Evolutionary conservation across 2,888 invertebrate genomes (phyloP).

Genomic region (Monopis laevigella): DNA sequence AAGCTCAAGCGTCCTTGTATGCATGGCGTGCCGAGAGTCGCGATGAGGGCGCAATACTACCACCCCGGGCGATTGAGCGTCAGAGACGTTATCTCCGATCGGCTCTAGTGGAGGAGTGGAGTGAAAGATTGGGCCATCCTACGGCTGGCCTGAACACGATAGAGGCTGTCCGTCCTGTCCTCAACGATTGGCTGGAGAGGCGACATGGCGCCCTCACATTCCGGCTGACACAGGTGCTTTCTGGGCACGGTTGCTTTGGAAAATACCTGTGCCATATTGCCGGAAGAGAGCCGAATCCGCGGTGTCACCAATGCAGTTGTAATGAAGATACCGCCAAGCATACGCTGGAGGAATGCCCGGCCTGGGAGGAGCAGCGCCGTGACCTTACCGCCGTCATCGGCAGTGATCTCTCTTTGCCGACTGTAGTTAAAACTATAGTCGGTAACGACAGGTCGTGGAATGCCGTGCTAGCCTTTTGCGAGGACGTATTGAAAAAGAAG

Average conservation of each 20-base stretch:
- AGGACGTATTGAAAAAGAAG: too few species aligned
- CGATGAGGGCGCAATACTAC: not conserved
- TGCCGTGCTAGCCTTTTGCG: too few species aligned
- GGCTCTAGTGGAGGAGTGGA: not conserved
- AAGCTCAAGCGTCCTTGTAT: too few species aligned
- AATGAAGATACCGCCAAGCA: conserved; percentile 10
- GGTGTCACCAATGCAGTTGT: conserved; percentile 3
- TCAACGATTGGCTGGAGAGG: too few species aligned
- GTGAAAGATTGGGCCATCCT: not conserved
- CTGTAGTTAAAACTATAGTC: too few species aligned
- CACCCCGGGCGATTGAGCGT: not conserved
- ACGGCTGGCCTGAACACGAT: not conserved
- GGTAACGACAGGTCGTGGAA: too few species aligned
- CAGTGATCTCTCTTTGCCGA: too few species aligned
- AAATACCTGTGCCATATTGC: conserved; percentile 10
- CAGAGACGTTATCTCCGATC: not conserved
- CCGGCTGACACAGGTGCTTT: not conserved
- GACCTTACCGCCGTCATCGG: too few species aligned
- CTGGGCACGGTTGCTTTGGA: conserved; percentile 3
- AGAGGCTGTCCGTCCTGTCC: too few species aligned
- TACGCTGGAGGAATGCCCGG: conserved; percentile 2
- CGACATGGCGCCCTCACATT: too few species aligned
- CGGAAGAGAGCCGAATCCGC: not conserved
- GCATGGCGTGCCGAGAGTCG: not conserved
- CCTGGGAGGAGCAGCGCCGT: not conserved